phyloP scores from a whole-genome alignment of 1,140 invertebrate species.

The Diachasmimorpha longicaudata region DNA sequence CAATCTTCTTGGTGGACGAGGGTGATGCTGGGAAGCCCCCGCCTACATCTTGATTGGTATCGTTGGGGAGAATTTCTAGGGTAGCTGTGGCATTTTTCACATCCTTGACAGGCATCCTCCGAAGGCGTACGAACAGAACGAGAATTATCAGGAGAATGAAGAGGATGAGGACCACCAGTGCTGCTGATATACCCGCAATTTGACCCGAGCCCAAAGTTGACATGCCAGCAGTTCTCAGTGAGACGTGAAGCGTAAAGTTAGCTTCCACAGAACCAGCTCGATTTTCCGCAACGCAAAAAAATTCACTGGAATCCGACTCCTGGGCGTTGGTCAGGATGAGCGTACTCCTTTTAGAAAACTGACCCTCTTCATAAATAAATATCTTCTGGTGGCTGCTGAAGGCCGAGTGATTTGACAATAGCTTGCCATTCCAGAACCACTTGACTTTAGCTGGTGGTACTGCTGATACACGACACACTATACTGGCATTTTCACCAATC shows the following conservation, averaged over 20 bases:
- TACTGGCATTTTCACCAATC: slow-evolving; percentile 83
- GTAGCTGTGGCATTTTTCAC: slow-evolving; percentile 75
- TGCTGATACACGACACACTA: slow-evolving; percentile 79
- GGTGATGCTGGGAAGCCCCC: slow-evolving; percentile 31
- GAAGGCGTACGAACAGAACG: slow-evolving; percentile 74
- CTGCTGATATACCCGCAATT: slow-evolving; percentile 84
- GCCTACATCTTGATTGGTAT: slow-evolving; percentile 61
- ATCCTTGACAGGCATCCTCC: slow-evolving; percentile 73
- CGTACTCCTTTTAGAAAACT: slow-evolving; percentile 73
- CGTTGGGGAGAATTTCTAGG: slow-evolving; percentile 71
- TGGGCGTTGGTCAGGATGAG: slow-evolving; percentile 86
- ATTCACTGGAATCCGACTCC: slow-evolving; percentile 86
- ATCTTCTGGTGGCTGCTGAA: slow-evolving; percentile 83
- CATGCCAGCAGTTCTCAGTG: slow-evolving; percentile 76
- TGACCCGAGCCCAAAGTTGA: slow-evolving; percentile 82
- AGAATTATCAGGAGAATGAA: slow-evolving; percentile 77
- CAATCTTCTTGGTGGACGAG: slow-evolving; percentile 42
- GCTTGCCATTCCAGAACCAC: slow-evolving; percentile 87
- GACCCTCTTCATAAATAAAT: slow-evolving; percentile 79
- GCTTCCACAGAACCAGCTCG: slow-evolving; percentile 89
- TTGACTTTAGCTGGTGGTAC: slow-evolving; percentile 81
- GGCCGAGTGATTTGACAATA: slow-evolving; percentile 79
- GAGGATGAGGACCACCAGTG: slow-evolving; percentile 78
- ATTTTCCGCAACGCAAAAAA: slow-evolving; percentile 91
- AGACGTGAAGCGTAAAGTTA: slow-evolving; percentile 87